Evolutionary conservation across 2,888 invertebrate genomes (phyloP).

Genomic region (Clanis bilineata): DNA sequence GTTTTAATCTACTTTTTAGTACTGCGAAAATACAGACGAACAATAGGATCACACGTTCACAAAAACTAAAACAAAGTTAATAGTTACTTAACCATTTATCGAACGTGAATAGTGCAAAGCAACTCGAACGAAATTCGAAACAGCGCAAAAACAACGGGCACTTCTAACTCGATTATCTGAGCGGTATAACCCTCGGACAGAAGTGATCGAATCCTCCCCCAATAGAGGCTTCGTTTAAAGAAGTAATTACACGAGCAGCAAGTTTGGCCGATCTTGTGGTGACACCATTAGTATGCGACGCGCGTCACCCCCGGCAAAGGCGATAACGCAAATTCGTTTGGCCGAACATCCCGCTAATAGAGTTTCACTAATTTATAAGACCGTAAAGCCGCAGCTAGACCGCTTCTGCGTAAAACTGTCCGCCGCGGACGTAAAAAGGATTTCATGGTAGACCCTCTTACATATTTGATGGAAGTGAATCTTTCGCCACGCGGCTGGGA

Average conservation of each 20-base stretch:
- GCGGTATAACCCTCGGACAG: conserved; percentile 59
- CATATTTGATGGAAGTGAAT: conserved; percentile 72
- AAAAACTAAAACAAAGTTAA: conserved; percentile 2
- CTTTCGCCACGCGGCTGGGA: conserved; percentile 53
- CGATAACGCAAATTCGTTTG: conserved; percentile 82
- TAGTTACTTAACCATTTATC: background rate
- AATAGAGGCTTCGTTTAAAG: conserved; percentile 74
- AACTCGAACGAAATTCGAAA: conserved; percentile 11
- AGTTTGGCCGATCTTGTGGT: conserved; percentile 60
- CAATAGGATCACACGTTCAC: background rate
- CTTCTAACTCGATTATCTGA: conserved; percentile 63
- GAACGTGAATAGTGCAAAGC: conserved; percentile 8
- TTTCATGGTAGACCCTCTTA: conserved; percentile 71
- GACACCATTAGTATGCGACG: conserved; percentile 72
- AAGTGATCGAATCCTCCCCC: conserved; percentile 61
- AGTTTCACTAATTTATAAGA: conserved; percentile 82
- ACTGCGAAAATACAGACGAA: background rate
- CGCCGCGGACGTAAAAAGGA: conserved; percentile 73
- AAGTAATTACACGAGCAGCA: conserved; percentile 76
- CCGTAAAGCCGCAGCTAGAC: conserved; percentile 66
- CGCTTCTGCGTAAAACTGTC: conserved; percentile 70
- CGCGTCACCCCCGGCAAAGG: conserved; percentile 65
- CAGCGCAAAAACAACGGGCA: conserved; percentile 17
- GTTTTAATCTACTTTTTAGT: no score
- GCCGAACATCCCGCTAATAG: conserved; percentile 80